A percentile compares a stretch with the other conserved stretches of the same genome.
Evolutionary conservation across 2,113 vertebrate species (phyloP).

Genomic region (Speoplatyrhinus poulsoni): DNA sequence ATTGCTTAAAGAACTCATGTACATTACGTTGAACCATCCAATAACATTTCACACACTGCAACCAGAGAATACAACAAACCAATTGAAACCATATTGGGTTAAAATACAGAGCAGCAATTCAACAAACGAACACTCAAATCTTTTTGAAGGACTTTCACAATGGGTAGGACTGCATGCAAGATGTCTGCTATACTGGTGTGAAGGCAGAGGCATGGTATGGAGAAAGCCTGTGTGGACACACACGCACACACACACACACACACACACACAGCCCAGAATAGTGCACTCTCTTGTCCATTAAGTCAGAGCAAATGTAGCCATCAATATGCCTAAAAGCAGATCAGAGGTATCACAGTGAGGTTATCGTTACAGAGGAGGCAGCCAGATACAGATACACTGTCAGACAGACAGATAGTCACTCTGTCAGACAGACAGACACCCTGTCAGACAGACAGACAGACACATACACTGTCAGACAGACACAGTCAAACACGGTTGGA

Average conservation of each 20-base stretch:
- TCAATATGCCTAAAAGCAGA: slow-evolving; percentile 39
- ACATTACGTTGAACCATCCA: no score
- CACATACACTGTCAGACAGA: neutral
- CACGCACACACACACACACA: slow-evolving; percentile 27
- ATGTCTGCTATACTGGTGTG: neutral
- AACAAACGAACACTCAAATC: neutral
- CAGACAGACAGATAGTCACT: no score
- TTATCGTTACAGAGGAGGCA: neutral
- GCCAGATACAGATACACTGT: neutral
- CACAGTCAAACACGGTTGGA: no score
- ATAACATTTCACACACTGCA: no score
- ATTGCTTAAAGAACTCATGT: no score
- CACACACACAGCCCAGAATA: slow-evolving; percentile 13
- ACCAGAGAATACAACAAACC: no score
- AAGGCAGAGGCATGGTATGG: neutral
- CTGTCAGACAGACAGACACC: neutral
- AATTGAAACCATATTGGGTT: no score
- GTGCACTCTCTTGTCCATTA: slow-evolving; percentile 29
- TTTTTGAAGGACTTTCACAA: neutral
- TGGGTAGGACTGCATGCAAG: neutral
- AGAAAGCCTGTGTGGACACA: neutral
- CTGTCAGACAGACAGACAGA: neutral
- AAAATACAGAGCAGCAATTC: neutral
- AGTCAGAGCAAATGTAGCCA: slow-evolving; percentile 32
- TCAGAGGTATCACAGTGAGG: slow-evolving; percentile 20